Percentiles rank a stretch among this genome's conserved stretches.
Conservation (phyloP, 2,797 vertebrate genomes). For the Xiphorhynchus erythropygius region DNA sequence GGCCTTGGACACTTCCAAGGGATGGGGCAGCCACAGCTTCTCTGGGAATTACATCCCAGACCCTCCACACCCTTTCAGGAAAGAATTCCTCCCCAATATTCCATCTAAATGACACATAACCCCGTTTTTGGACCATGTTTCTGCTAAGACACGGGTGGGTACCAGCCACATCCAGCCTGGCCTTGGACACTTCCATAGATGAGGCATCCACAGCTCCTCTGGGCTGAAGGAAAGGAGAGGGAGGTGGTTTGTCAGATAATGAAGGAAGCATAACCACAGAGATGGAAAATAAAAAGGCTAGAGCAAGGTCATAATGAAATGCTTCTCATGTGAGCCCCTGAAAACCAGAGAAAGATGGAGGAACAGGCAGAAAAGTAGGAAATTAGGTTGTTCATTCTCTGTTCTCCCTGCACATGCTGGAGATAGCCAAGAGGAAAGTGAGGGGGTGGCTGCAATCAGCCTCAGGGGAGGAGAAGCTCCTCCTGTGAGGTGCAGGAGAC, state of each 20-base stretch:
- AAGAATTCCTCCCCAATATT: no score
- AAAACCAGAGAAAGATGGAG: neutral
- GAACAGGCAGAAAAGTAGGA: neutral
- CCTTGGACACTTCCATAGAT: neutral
- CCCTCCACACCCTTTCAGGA: no score
- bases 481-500: neutral
- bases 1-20: neutral
- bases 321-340: neutral
- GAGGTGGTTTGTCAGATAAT: neutral
- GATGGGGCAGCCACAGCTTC: neutral
- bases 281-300: neutral
- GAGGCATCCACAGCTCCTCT: neutral
- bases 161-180: neutral
- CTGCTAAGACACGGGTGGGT: no score
- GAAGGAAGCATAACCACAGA: neutral
- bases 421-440: neutral
- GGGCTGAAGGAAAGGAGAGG: neutral
- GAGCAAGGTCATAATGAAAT: neutral
- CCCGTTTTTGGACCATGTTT: no score
- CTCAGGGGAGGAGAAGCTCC: neutral
- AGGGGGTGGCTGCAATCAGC: neutral
- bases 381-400: neutral
- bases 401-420: fast-evolving
- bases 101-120: no score
- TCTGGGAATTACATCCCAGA: neutral